Conservation (phyloP, 1,140 invertebrate genomes). For the Macrocentrus cingulum region DNA sequence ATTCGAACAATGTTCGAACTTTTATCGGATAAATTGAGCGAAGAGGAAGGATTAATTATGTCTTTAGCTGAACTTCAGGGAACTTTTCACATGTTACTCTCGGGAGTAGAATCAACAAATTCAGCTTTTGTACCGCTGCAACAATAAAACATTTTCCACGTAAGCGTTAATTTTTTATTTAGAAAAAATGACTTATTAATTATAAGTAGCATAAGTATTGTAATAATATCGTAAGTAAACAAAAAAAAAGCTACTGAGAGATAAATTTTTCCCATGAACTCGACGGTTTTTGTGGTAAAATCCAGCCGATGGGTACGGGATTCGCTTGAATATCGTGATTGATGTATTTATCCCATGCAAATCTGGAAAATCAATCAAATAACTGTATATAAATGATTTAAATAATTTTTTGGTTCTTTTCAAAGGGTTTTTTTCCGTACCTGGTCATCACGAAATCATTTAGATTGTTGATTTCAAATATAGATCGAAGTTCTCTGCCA, state of each 20-base stretch:
- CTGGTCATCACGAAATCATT: constrained; percentile 51
- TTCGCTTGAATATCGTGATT: constrained; percentile 46
- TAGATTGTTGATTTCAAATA: constrained; percentile 46
- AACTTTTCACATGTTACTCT: constrained; percentile 69
- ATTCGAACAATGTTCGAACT: constrained; percentile 64
- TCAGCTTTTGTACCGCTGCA: constrained; percentile 48
- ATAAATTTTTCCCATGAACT: constrained; percentile 53
- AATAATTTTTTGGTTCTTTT: constrained; percentile 1
- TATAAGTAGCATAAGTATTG: no score
- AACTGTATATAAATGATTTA: constrained; percentile 26
- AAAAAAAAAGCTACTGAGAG: constrained; percentile 31
- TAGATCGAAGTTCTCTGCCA: constrained; percentile 36
- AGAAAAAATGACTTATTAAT: no score
- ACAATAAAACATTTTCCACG: constrained; percentile 66
- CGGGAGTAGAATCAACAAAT: constrained; percentile 55
- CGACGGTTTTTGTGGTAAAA: constrained; percentile 54
- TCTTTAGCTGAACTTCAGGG: constrained; percentile 68
- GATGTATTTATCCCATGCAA: constrained; percentile 62
- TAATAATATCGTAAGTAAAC: constrained; percentile 31
- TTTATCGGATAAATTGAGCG: constrained; percentile 64
- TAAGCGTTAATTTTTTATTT: no score
- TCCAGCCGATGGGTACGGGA: constrained; percentile 61
- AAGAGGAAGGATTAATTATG: constrained; percentile 69
- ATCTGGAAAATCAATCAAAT: constrained; percentile 47
- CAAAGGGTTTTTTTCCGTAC: constrained; percentile 33